Percentiles rank a stretch among this genome's conserved stretches.
Evolutionary conservation across 2,113 vertebrate genomes (phyloP).

Genomic region (Theristicus caerulescens): DNA sequence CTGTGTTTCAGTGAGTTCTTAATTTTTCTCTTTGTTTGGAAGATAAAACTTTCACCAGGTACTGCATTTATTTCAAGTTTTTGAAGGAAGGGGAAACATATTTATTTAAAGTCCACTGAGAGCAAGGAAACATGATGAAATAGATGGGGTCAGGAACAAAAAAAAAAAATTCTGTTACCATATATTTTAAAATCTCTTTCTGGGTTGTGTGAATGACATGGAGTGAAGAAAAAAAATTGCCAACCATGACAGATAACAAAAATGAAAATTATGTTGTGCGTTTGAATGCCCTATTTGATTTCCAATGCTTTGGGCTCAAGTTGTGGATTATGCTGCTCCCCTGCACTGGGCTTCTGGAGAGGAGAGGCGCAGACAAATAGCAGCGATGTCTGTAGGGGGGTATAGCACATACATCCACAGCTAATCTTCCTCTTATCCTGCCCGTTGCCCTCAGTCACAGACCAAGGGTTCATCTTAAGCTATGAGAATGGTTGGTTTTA

Average conservation of each 20-base stretch:
- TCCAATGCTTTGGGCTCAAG: neutral
- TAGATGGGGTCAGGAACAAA: neutral
- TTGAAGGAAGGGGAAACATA: neutral
- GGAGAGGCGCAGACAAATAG: neutral
- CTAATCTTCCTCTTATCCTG: neutral
- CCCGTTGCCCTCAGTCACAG: neutral
- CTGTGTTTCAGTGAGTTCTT: neutral
- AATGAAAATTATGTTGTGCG: neutral
- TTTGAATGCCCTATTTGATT: neutral
- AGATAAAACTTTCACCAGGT: neutral
- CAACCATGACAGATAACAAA: neutral
- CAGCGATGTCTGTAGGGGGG: neutral
- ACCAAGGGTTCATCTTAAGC: neutral
- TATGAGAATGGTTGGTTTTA: neutral
- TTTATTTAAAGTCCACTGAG: neutral
- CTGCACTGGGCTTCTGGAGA: neutral
- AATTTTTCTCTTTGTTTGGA: neutral
- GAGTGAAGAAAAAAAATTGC: neutral
- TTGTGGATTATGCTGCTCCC: neutral
- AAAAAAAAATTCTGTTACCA: neutral
- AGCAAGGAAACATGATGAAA: neutral
- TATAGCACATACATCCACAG: neutral
- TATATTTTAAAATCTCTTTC: neutral
- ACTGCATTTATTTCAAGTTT: neutral
- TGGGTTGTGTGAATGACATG: neutral